A percentile compares a stretch with the other conserved stretches of the same genome.
Conservation (phyloP, 2,888 invertebrate species). For the Drosophila bunnanda region DNA sequence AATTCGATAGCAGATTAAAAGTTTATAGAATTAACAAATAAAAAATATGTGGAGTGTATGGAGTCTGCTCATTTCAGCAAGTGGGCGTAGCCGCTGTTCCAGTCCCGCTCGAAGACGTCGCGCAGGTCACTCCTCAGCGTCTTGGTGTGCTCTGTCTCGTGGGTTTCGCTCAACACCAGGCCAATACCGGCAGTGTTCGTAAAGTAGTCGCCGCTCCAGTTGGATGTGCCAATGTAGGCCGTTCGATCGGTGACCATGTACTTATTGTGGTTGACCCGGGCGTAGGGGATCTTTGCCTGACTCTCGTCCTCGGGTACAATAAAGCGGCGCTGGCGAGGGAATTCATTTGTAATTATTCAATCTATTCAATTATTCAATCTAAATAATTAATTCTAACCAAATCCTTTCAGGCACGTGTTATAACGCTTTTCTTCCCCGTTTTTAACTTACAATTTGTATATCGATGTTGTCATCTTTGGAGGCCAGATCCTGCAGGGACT, state of each 20-base stretch:
- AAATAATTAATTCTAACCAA: no score
- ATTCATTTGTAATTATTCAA: neutral
- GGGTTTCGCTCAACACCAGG: conserved; percentile 87
- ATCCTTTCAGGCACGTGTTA: no score
- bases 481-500: conserved; percentile 90
- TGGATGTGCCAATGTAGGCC: conserved; percentile 98
- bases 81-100: conserved; percentile 92
- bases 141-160: conserved; percentile 82
- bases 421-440: no score
- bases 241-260: conserved; percentile 99
- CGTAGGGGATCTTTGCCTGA: conserved; percentile 93
- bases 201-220: conserved; percentile 99
- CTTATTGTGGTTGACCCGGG: conserved; percentile 98
- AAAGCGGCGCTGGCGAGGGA: conserved; percentile 87
- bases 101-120: conserved; percentile 94
- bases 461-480: conserved; percentile 85
- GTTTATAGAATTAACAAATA: conserved; percentile 6
- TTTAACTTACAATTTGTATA: conserved; percentile 89
- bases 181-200: conserved; percentile 95
- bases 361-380: neutral
- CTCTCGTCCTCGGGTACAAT: conserved; percentile 92
- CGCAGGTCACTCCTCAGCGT: conserved; percentile 91
- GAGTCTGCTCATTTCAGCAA: conserved; percentile 14
- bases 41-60: neutral
- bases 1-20: conserved; percentile 7